Evolutionary conservation across 2,888 invertebrate species (phyloP).

Genomic region (Platycheirus rosarum): DNA sequence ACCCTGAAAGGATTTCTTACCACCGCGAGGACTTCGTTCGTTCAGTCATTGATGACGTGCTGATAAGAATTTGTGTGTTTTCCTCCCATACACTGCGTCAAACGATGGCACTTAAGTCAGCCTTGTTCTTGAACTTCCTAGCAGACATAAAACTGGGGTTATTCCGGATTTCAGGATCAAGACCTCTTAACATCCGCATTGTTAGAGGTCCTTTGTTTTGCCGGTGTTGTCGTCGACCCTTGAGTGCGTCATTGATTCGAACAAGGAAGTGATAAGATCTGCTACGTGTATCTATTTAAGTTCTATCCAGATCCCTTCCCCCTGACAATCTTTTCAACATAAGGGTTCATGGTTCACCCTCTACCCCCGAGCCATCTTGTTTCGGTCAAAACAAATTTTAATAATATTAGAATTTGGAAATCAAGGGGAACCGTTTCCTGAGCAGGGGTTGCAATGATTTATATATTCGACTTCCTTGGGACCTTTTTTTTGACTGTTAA

Average conservation of each 20-base stretch:
- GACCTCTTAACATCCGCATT: constrained; percentile 45
- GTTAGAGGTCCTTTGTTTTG: constrained; percentile 46
- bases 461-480: constrained; percentile 40
- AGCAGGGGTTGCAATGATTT: constrained; percentile 52
- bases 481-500: constrained; percentile 57
- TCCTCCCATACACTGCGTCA: constrained; percentile 17
- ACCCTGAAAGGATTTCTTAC: constrained; percentile 42
- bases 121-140: constrained; percentile 46
- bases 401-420: constrained; percentile 32
- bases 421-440: constrained; percentile 7
- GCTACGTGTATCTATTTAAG: constrained; percentile 33
- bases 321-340: background rate
- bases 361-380: constrained; percentile 47
- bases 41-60: constrained; percentile 39
- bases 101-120: constrained; percentile 43
- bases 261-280: constrained; percentile 30
- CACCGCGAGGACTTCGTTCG: constrained; percentile 32
- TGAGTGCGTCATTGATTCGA: constrained; percentile 36
- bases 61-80: constrained; percentile 49
- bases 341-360: background rate
- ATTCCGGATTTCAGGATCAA: constrained; percentile 45
- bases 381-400: constrained; percentile 73
- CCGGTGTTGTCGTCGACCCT: constrained; percentile 33
- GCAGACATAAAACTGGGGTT: constrained; percentile 19
- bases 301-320: constrained; percentile 23